Evolutionary conservation across 2,797 vertebrate species (phyloP).

Genomic region (Melanotaenia trifasciata): DNA sequence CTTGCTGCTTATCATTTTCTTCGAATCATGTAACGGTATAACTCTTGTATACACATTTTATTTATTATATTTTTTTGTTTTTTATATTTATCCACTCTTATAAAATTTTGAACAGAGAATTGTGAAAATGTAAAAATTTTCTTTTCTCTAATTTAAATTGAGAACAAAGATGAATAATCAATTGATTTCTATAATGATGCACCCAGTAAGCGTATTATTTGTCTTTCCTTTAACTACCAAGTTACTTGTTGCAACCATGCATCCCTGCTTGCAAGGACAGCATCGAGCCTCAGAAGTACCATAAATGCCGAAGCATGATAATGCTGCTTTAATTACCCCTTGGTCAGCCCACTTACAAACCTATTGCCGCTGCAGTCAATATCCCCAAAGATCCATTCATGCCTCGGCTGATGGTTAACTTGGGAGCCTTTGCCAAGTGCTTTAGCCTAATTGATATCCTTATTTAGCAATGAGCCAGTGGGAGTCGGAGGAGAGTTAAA

Average conservation of each 20-base stretch:
- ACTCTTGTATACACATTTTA: constrained; percentile 29
- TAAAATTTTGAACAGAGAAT: background rate
- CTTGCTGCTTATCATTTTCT: constrained; percentile 50
- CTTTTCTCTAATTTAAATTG: constrained; percentile 9
- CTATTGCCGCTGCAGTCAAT: constrained; percentile 87
- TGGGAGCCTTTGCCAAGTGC: constrained; percentile 87
- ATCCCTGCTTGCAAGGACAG: constrained; percentile 43
- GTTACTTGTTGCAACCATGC: constrained; percentile 40
- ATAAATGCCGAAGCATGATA: constrained; percentile 85
- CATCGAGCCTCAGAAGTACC: constrained; percentile 68
- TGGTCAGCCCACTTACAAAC: constrained; percentile 88
- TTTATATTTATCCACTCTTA: background rate
- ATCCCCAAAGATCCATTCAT: constrained; percentile 88
- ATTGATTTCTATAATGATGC: background rate
- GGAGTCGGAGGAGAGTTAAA: constrained; percentile 86
- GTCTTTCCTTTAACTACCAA: constrained; percentile 9
- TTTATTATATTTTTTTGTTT: constrained; percentile 2
- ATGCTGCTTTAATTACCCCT: constrained; percentile 88
- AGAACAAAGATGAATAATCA: constrained; percentile 6
- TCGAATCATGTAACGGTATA: constrained; percentile 51
- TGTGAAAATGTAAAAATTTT: background rate
- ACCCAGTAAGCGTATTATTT: background rate
- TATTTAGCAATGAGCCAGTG: constrained; percentile 87
- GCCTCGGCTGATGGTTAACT: constrained; percentile 87
- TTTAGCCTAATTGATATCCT: constrained; percentile 90